A percentile compares a stretch with the other conserved stretches of the same genome.
Evolutionary conservation across 2,797 vertebrate genomes (phyloP).

Genomic region (Florisuga fusca): DNA sequence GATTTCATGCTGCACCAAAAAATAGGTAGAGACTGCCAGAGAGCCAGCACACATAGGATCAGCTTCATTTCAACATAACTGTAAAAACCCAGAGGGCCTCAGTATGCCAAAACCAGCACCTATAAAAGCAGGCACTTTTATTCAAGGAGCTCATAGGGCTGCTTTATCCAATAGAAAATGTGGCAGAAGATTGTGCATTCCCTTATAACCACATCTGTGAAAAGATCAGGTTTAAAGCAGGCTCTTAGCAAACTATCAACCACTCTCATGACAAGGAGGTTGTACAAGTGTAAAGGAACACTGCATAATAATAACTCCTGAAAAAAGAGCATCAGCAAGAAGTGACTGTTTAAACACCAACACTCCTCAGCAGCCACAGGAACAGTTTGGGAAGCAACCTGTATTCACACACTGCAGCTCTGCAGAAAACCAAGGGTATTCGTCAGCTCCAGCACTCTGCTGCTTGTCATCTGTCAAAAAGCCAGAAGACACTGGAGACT

Average conservation of each 20-base stretch:
- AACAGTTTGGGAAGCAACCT: neutral
- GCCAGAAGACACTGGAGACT: neutral
- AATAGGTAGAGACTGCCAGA: neutral
- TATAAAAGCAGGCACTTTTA: neutral
- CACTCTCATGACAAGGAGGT: neutral
- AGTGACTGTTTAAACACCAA: neutral
- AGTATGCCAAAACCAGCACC: neutral
- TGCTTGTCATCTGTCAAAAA: neutral
- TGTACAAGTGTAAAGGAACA: neutral
- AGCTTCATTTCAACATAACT: neutral
- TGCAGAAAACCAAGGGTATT: neutral
- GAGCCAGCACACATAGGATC: neutral
- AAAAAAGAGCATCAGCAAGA: neutral
- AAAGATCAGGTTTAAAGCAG: neutral
- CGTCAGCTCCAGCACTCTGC: neutral
- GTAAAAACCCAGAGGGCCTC: neutral
- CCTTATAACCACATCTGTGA: neutral
- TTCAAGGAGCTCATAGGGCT: neutral
- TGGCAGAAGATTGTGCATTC: neutral
- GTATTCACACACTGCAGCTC: neutral
- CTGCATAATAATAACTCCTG: neutral
- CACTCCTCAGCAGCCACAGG: neutral
- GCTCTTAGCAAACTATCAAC: neutral
- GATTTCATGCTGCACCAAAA: neutral
- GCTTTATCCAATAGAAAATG: conserved; percentile 37